phyloP scores from a whole-genome alignment of 1,140 invertebrate species.

The Ceratoteleas bidentatus region DNA sequence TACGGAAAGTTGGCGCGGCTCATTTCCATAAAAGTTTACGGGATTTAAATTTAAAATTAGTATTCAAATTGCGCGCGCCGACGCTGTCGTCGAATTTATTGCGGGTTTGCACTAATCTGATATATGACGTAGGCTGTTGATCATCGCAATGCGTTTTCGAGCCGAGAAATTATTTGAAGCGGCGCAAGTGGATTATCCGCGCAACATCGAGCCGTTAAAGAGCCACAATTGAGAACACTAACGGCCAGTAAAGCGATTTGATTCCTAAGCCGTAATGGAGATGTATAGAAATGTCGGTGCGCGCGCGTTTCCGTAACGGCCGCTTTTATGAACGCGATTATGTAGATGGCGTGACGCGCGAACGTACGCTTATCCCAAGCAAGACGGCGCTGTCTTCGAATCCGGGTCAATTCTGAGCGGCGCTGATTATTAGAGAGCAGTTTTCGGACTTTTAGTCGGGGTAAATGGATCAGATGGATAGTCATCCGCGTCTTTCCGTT shows the following conservation, averaged over 20 bases:
- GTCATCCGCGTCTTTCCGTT: background rate
- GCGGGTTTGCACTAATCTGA: constrained; percentile 35
- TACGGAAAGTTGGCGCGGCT: constrained; percentile 33
- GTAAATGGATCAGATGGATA: background rate
- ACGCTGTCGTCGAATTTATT: constrained; percentile 22
- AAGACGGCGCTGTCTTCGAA: background rate
- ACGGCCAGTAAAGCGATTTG: constrained; percentile 42
- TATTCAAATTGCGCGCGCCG: constrained; percentile 29
- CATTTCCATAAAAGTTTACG: constrained; percentile 44
- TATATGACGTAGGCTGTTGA: constrained; percentile 37
- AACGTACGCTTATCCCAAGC: constrained; percentile 1
- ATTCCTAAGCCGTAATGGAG: constrained; percentile 25
- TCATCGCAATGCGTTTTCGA: constrained; percentile 40
- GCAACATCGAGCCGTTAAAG: constrained; percentile 39
- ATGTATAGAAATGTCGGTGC: constrained; percentile 16
- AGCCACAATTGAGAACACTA: constrained; percentile 40
- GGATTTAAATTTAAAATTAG: constrained; percentile 48
- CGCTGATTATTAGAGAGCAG: background rate
- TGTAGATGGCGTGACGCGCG: constrained; percentile 3
- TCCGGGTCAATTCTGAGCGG: constrained; percentile 6
- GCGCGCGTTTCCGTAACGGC: background rate
- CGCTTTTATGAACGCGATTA: constrained; percentile 23
- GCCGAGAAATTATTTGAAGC: constrained; percentile 35
- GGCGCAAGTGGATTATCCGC: constrained; percentile 37
- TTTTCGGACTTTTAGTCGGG: background rate